phyloP scores from a whole-genome alignment of 2,113 vertebrate species.

The Saccopteryx bilineata region DNA sequence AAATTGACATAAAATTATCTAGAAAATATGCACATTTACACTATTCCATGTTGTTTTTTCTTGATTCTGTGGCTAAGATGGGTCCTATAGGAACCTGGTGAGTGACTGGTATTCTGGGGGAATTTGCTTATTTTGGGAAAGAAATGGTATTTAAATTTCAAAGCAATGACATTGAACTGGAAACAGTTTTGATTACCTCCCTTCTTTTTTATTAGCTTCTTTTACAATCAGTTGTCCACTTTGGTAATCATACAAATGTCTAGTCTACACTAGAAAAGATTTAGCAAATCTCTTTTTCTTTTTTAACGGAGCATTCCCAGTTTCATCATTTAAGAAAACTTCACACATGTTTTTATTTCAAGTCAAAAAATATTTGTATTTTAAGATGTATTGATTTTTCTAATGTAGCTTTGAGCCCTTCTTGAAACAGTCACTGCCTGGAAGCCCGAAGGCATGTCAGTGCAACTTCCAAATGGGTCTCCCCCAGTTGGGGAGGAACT shows the following conservation, averaged over 20 bases:
- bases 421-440: slow-evolving; percentile 66
- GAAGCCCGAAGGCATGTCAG: slow-evolving; percentile 69
- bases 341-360: slow-evolving; percentile 72
- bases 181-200: not conserved
- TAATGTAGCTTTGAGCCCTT: slow-evolving; percentile 61
- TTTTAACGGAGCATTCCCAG: slow-evolving; percentile 36
- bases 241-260: not conserved
- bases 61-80: not conserved
- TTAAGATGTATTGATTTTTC: slow-evolving; percentile 75
- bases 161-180: slow-evolving; percentile 21
- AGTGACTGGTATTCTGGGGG: not conserved
- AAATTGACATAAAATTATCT: slow-evolving; percentile 58
- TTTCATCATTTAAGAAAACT: slow-evolving; percentile 68
- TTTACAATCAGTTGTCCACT: not conserved
- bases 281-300: not conserved
- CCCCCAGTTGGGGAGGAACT: slow-evolving; percentile 56
- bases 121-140: slow-evolving; percentile 32
- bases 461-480: slow-evolving; percentile 72
- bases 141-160: slow-evolving; percentile 52
- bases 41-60: not conserved
- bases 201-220: not conserved
- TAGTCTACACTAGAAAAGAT: not conserved
- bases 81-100: slow-evolving; percentile 8
- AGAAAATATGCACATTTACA: not conserved
- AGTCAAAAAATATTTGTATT: slow-evolving; percentile 68